Evolutionary conservation across 1,140 invertebrate species (phyloP), one percentile per base, ranked within the genome.

Genomic region (Muscidifurax raptorellus): DNA sequence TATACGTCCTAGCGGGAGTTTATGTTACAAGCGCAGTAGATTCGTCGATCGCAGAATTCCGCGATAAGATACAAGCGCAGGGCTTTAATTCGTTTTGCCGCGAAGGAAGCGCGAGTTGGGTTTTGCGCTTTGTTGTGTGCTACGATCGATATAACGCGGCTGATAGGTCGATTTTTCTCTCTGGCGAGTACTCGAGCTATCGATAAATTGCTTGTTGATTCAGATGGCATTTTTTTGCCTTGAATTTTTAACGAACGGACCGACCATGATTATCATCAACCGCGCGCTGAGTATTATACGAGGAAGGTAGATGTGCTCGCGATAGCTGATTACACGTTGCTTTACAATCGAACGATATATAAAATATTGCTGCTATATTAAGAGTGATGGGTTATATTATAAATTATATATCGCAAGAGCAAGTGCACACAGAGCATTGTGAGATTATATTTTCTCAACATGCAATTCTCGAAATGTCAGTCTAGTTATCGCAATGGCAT

Each of bases 1-100:
- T n/a, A 69, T 27, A n/a, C n/a, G n/a, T 67, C 25, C n/a, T 27
- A 25, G n/a, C 36, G 25, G 18, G 78, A 47, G n/a, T 59, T 22
- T 40, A 28, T 72, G 44, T 59, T 47, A 47, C 32, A 74, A 28
- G 71, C 15, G 7, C 5, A 5, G 22, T 18, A 3, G 30, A 18
- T n/a, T 27, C 66, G 25, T 28, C 66, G 66, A 69, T 69, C 66
- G 66, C 28, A 69, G 66, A 69, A 74, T 74, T 36, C 10, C 32
- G 9, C 32, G 71, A 74, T 74, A 74, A 74, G 71, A 74, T 74
- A 74, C n/a, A 25, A 12, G 2, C 10, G 32, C 32, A 18, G 28
- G 10, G 69, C 13, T 40, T 74, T 59, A 22, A 59, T 22, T 59
- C 22, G 52, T 59, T 22, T 52, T 52, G n/a, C n/a, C n/a, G n/a